A percentile compares a stretch with the other conserved stretches of the same genome.
Evolutionary conservation across 2,888 invertebrate species (phyloP).

Genomic region (Eubasilissa splendida): DNA sequence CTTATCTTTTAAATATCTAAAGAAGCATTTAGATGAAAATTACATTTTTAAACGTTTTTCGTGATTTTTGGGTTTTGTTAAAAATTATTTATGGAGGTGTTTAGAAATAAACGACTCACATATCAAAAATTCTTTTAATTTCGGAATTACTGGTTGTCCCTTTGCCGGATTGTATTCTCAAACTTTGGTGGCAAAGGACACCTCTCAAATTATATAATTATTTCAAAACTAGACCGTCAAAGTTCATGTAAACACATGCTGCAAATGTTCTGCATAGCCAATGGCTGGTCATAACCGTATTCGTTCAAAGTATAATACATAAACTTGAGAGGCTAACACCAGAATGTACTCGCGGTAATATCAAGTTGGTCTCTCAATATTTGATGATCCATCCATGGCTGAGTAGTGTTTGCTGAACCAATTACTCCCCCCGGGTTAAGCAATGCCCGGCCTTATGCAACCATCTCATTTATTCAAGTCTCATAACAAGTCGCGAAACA

Average conservation of each 20-base stretch:
- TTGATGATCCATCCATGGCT: conserved; percentile 4
- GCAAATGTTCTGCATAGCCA: conserved; percentile 4
- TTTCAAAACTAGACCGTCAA: no score
- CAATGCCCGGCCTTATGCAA: background rate
- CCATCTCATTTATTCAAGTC: background rate
- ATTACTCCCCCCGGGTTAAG: background rate
- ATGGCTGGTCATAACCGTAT: background rate
- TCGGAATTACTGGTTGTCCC: no score
- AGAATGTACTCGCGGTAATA: background rate
- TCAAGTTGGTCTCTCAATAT: background rate
- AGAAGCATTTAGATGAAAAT: no score
- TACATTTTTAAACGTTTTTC: no score
- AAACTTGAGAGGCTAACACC: conserved; percentile 12
- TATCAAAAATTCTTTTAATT: no score
- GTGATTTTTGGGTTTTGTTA: no score
- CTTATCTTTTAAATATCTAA: no score
- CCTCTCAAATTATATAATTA: no score
- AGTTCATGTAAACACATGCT: background rate
- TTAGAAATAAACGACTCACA: no score
- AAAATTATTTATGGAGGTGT: no score
- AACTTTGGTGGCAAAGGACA: no score
- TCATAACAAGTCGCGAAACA: background rate
- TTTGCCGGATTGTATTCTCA: no score
- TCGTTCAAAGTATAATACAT: background rate
- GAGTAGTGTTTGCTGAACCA: background rate